Conservation (phyloP, 2,113 vertebrate genomes). For the Phaethon lepturus region DNA sequence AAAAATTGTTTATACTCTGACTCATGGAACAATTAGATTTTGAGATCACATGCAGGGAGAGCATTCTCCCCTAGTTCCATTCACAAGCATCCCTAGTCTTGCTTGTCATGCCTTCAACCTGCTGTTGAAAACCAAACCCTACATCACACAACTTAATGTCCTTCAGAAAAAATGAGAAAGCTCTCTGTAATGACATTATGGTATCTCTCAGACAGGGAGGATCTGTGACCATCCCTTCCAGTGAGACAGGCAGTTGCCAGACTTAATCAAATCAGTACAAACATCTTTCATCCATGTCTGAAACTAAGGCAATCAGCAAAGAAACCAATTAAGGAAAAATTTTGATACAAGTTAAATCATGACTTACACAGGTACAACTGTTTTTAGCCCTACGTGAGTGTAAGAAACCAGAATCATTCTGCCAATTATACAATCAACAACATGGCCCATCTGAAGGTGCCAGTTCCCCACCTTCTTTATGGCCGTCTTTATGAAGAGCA, state of each 20-base stretch:
- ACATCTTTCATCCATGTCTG: background rate
- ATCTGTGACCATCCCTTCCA: background rate
- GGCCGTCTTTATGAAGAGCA: background rate
- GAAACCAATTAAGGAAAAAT: background rate
- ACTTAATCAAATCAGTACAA: background rate
- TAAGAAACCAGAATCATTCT: background rate
- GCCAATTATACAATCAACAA: background rate
- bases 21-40: background rate
- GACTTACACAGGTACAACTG: background rate
- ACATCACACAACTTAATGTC: background rate
- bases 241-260: background rate
- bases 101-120: background rate
- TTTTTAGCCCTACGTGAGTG: background rate
- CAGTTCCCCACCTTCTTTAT: background rate
- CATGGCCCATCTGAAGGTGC: background rate
- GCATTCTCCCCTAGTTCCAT: background rate
- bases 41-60: background rate
- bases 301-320: background rate
- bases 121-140: background rate
- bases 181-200: background rate
- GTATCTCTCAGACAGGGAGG: background rate
- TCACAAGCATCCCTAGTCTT: background rate
- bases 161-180: background rate
- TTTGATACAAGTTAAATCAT: background rate
- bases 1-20: background rate